phyloP scores from a whole-genome alignment of 2,113 vertebrate species.

The Halichoerus grypus region DNA sequence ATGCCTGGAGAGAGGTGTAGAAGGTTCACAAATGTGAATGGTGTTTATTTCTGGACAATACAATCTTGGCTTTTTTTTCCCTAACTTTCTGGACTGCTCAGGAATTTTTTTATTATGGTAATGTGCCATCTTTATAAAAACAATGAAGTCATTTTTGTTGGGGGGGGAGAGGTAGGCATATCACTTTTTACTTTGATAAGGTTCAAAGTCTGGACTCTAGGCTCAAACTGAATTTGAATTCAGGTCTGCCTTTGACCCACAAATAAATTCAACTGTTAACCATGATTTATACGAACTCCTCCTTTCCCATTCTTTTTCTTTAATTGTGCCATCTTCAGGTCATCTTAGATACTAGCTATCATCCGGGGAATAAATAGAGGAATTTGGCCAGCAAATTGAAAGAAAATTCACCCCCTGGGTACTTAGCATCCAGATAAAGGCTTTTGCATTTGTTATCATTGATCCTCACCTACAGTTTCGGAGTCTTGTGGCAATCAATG shows the following conservation, averaged over 20 bases:
- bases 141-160: background rate
- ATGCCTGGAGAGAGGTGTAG: background rate
- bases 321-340: background rate
- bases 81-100: background rate
- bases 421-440: background rate
- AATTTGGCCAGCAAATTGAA: background rate
- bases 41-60: constrained; percentile 14
- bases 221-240: background rate
- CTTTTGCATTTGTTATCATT: background rate
- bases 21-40: background rate
- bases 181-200: background rate
- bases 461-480: background rate
- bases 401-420: background rate
- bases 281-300: background rate
- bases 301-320: background rate
- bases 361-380: background rate
- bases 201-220: background rate
- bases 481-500: background rate
- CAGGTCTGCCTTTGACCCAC: background rate
- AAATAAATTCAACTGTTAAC: background rate
- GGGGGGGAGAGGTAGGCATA: accelerated
- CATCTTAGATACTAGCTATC: background rate
- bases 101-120: background rate
- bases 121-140: background rate
- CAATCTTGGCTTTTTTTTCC: background rate